Conservation (phyloP, 1,140 invertebrate genomes). For the Drosophila funebris region DNA sequence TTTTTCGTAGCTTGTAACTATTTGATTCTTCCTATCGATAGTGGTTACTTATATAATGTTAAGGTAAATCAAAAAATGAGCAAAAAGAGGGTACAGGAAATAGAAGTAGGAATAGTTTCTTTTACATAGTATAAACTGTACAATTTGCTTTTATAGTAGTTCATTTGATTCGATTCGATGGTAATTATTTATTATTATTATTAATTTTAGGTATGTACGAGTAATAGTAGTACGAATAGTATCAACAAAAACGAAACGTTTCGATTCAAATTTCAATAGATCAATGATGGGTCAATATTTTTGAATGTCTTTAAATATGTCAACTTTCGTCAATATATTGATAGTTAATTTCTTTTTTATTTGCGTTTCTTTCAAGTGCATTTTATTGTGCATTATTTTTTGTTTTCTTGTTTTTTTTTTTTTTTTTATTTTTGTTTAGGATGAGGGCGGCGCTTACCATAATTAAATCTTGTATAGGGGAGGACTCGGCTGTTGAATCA, state of each 20-base stretch:
- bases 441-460: slow-evolving; percentile 73
- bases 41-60: slow-evolving; percentile 20
- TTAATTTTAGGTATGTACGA: slow-evolving; percentile 40
- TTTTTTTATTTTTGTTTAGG: slow-evolving; percentile 38
- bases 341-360: slow-evolving; percentile 12
- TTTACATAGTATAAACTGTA: slow-evolving; percentile 72
- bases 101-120: slow-evolving; percentile 14
- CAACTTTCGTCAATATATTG: slow-evolving; percentile 37
- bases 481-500: slow-evolving; percentile 73
- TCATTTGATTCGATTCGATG: slow-evolving; percentile 44
- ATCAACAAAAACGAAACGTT: slow-evolving; percentile 52
- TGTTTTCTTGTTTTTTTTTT: slow-evolving; percentile 34
- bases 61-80: slow-evolving; percentile 33
- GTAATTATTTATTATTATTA: slow-evolving; percentile 40
- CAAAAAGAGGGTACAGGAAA: slow-evolving; percentile 5
- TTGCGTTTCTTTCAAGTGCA: slow-evolving; percentile 45
- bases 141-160: slow-evolving; percentile 58
- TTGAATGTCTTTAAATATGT: slow-evolving; percentile 14
- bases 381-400: slow-evolving; percentile 51
- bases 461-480: slow-evolving; percentile 80
- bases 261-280: slow-evolving; percentile 33
- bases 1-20: slow-evolving; percentile 33
- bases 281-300: slow-evolving; percentile 24
- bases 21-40: slow-evolving; percentile 5
- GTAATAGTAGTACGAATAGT: slow-evolving; percentile 4